Conservation (phyloP, 2,113 vertebrate genomes). For the Xerus inauris region DNA sequence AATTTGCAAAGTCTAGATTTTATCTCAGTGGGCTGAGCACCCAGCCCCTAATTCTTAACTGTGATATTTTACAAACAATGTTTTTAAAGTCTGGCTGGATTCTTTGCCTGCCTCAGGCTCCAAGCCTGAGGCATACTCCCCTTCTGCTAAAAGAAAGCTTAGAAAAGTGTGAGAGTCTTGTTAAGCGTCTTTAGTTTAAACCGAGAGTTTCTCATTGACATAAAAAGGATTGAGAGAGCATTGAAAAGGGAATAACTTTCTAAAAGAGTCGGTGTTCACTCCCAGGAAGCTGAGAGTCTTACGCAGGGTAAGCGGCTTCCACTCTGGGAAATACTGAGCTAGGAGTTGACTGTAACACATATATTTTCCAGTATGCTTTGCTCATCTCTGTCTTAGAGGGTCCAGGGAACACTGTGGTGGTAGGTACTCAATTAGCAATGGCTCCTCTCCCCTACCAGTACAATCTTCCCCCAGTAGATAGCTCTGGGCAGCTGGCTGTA, state of each 20-base stretch:
- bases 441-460: background rate
- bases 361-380: background rate
- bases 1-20: slow-evolving; percentile 18
- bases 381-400: background rate
- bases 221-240: background rate
- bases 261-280: background rate
- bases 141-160: slow-evolving; percentile 31
- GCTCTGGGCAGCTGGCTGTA: background rate
- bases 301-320: background rate
- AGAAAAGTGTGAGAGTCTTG: slow-evolving; percentile 24
- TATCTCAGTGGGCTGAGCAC: slow-evolving; percentile 19
- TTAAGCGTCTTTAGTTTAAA: slow-evolving; percentile 41
- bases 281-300: background rate
- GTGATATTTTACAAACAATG: slow-evolving; percentile 59
- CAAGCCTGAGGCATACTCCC: slow-evolving; percentile 47
- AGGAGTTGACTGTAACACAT: background rate
- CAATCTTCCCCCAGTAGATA: background rate
- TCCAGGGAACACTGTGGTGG: background rate
- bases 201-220: slow-evolving; percentile 29
- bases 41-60: slow-evolving; percentile 13
- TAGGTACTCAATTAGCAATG: too few relatives aligned
- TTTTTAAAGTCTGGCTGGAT: slow-evolving; percentile 32
- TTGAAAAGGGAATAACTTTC: background rate
- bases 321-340: background rate
- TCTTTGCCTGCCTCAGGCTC: slow-evolving; percentile 53